Conservation (phyloP, 2,888 invertebrate species). For the Cantharis flavilabris region DNA sequence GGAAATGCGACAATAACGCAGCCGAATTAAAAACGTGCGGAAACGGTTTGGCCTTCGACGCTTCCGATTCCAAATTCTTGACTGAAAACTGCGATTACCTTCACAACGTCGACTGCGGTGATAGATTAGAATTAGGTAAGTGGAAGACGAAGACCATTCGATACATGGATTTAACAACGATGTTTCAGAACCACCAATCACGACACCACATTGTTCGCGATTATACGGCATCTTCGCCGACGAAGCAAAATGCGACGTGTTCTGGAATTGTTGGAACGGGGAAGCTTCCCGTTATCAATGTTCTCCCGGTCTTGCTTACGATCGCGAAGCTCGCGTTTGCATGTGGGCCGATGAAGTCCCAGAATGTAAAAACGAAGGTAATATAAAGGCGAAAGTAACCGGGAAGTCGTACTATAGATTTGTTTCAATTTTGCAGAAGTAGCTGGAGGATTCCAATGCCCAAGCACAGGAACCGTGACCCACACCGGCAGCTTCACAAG, state of each 20-base stretch:
- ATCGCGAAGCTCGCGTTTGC: slow-evolving; percentile 89
- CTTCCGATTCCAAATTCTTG: slow-evolving; percentile 84
- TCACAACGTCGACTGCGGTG: slow-evolving; percentile 92
- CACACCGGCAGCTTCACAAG: slow-evolving; percentile 89
- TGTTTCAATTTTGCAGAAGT: slow-evolving; percentile 68
- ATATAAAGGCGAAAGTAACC: slow-evolving; percentile 3
- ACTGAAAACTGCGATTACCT: slow-evolving; percentile 95
- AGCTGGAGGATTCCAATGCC: slow-evolving; percentile 87
- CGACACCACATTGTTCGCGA: slow-evolving; percentile 81
- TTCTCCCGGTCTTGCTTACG: slow-evolving; percentile 92
- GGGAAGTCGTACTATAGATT: not conserved
- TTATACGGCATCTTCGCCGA: slow-evolving; percentile 93
- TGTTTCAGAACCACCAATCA: slow-evolving; percentile 77
- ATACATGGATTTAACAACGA: not conserved
- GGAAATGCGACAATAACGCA: slow-evolving; percentile 89
- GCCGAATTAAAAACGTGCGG: slow-evolving; percentile 92
- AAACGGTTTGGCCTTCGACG: slow-evolving; percentile 91
- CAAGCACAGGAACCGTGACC: slow-evolving; percentile 79
- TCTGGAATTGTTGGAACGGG: slow-evolving; percentile 98
- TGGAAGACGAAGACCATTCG: slow-evolving; percentile 17
- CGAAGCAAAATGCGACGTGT: slow-evolving; percentile 85
- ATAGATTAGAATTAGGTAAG: slow-evolving; percentile 82
- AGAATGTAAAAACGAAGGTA: slow-evolving; percentile 89
- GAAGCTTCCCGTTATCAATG: slow-evolving; percentile 93
- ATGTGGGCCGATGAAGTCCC: slow-evolving; percentile 97